Conservation (phyloP, 2,113 vertebrate genomes). For the Silurus asotus region DNA sequence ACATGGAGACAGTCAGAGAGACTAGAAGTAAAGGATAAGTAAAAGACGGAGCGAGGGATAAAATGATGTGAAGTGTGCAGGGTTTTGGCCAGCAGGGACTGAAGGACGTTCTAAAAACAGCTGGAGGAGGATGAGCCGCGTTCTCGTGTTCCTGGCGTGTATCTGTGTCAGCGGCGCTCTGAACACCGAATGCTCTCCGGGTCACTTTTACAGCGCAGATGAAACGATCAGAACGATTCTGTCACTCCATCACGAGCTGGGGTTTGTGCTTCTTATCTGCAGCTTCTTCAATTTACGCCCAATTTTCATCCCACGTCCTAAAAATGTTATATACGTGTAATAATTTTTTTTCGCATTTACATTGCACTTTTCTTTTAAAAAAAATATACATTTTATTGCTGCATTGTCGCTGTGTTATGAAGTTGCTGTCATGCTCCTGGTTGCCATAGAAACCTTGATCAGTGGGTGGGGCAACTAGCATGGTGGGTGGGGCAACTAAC, state of each 20-base stretch:
- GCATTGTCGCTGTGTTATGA: too few relatives aligned
- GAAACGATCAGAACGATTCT: neutral
- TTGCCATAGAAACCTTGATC: too few relatives aligned
- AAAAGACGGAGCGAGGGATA: neutral
- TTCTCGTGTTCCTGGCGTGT: slow-evolving; percentile 24
- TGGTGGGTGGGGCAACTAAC: too few relatives aligned
- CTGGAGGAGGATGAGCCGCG: slow-evolving; percentile 40
- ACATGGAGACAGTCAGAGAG: neutral
- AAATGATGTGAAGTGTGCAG: slow-evolving; percentile 16
- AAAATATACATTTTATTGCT: too few relatives aligned
- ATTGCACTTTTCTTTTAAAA: too few relatives aligned
- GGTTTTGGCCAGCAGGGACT: slow-evolving; percentile 33
- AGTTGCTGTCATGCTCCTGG: too few relatives aligned
- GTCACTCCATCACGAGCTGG: neutral
- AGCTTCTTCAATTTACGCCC: neutral
- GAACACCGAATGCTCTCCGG: neutral
- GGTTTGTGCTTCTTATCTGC: neutral
- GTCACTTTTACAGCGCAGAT: neutral
- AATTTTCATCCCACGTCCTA: neutral
- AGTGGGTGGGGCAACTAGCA: too few relatives aligned
- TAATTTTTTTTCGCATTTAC: too few relatives aligned
- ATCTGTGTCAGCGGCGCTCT: slow-evolving; percentile 39
- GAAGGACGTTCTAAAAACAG: slow-evolving; percentile 52
- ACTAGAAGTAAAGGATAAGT: neutral
- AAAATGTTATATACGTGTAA: too few relatives aligned